Conservation (phyloP, 2,888 invertebrate species). For the Leucophenga maculata region DNA sequence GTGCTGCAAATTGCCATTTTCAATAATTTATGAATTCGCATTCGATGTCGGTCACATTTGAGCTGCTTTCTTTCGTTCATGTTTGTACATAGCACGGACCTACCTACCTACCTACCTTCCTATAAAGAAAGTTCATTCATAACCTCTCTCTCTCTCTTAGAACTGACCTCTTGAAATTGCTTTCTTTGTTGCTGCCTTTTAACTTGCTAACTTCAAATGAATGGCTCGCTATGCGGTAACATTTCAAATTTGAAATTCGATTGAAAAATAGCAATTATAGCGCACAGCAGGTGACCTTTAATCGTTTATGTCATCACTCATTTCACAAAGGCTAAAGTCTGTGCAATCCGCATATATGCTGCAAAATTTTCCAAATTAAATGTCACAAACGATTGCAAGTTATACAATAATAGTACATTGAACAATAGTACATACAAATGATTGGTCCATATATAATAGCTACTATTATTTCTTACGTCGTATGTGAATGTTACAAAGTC, state of each 20-base stretch:
- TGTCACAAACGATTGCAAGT: not conserved
- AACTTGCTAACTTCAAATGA: too few relatives aligned
- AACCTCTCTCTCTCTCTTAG: not conserved
- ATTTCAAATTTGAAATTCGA: not conserved
- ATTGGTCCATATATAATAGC: too few relatives aligned
- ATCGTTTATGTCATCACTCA: not conserved
- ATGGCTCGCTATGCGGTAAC: too few relatives aligned
- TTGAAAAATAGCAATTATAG: conserved; percentile 11
- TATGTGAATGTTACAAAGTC: too few relatives aligned
- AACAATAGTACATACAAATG: too few relatives aligned
- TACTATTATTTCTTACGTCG: too few relatives aligned
- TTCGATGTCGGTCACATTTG: conserved; percentile 37
- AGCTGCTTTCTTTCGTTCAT: conserved; percentile 14
- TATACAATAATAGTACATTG: too few relatives aligned
- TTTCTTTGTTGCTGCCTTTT: not conserved
- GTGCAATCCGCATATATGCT: not conserved
- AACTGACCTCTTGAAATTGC: conserved; percentile 9
- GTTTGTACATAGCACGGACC: not conserved
- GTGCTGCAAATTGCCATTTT: conserved; percentile 41
- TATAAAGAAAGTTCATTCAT: not conserved
- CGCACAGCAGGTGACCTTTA: conserved; percentile 5
- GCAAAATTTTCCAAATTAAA: not conserved
- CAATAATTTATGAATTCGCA: conserved; percentile 44
- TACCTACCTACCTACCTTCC: not conserved
- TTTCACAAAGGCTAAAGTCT: not conserved